Base-by-base conservation (phyloP, 1,140 invertebrate genomes). In the Papilio aristodemus region DNA sequence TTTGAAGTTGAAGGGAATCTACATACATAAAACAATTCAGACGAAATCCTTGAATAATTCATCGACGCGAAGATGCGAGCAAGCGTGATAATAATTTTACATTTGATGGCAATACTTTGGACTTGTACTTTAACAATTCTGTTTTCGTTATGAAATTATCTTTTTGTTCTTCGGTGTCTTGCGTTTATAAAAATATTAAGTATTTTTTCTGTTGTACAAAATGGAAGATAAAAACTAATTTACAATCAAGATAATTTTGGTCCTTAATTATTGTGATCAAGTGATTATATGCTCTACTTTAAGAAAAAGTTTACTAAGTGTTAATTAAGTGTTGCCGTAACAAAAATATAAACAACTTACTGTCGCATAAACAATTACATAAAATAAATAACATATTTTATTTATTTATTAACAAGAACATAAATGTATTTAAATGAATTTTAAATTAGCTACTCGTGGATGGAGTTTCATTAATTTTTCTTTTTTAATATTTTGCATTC, bases 1-100 rank as follows among this genome's bases (percentile, higher is more conserved):
- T 11, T 22, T 10, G 19, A 17, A 25, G 46, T 54, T 13, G 46
- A 46, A 43, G 41, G n/a, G 14, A 54, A 25, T 54, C 17, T 54
- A 54, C 46, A 54, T 54, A 22, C 10, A 54, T 54, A 54, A 54
- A 22, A 25, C 11, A 54, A 54, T 54, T 54, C 19, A 54, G 10
- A 22, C 46, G 46, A 54, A 25, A 54, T 54, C 19, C 19, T 54
- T 54, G 46, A 54, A 54, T 54, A 17, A 54, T 54, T 54, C 46
- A 54, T 6, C 46, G 46, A 9, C 27, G 27, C 27, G 27, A 32
- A 32, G 22, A 54, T 22, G 46, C 4, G 46, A 54, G 11, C 19
- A 19, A 19, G 46, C 46, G 17, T 54, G 9, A 54, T 54, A 5
- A 54, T 54, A 13, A 22, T 54, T 54, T 54, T 22, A 54, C 46